These are phyloP conservation scores for Synergus japonicus DNA, from an alignment of 2,888 invertebrate genomes.

Conservation along the genomic window DNA sequence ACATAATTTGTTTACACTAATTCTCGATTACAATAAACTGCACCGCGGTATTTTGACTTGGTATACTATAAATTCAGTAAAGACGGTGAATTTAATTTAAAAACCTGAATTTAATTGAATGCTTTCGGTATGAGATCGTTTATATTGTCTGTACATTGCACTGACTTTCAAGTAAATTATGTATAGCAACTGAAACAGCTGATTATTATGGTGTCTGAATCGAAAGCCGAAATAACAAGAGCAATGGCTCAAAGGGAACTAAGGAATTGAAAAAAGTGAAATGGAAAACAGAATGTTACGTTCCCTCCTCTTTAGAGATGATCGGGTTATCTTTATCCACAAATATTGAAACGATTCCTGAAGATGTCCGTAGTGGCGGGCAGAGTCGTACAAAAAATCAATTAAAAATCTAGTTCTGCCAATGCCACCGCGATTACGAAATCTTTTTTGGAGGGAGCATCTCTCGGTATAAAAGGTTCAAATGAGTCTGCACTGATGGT, in stretches of 20 bases:
- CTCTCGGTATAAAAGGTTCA: constrained; percentile 74
- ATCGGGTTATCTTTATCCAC: constrained; percentile 39
- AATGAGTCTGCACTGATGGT: constrained; percentile 64
- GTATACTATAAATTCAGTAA: not conserved
- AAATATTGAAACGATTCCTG: constrained; percentile 49
- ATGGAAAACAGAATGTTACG: not conserved
- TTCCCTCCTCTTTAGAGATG: constrained; percentile 4
- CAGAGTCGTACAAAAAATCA: constrained; percentile 56
- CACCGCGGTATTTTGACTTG: not conserved
- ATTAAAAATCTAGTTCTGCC: constrained; percentile 75
- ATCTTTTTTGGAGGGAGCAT: constrained; percentile 66
- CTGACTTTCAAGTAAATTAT: not conserved
- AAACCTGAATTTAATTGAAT: not conserved
- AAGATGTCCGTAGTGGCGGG: constrained; percentile 47
- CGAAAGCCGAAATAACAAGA: constrained; percentile 17
- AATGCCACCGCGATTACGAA: constrained; percentile 74
- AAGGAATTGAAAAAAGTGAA: not conserved
- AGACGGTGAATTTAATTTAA: not conserved
- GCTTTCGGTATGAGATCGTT: not conserved
- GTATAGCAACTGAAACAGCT: not conserved
- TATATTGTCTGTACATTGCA: not conserved
- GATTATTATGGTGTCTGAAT: not conserved
- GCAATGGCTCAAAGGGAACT: not conserved
- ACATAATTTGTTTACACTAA: not conserved
- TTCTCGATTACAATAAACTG: not conserved